phyloP scores from a whole-genome alignment of 2,113 vertebrate genomes.

The Ageneiosus marmoratus region DNA sequence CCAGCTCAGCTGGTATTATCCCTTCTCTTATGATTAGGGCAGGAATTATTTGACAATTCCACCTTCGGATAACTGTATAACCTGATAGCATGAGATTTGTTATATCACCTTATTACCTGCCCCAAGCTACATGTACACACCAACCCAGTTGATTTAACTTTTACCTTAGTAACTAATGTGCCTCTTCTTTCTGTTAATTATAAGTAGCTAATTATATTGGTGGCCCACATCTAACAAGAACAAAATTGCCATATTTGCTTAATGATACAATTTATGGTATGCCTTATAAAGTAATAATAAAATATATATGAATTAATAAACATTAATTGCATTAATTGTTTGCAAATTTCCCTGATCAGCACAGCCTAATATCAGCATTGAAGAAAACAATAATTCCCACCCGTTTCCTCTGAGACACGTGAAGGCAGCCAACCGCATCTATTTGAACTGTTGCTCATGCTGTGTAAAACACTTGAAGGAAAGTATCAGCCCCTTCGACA shows the following conservation, averaged over 20 bases:
- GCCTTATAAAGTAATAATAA: neutral
- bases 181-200: neutral
- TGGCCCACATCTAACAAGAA: neutral
- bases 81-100: neutral
- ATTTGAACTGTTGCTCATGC: neutral
- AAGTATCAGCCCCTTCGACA: neutral
- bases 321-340: neutral
- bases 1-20: conserved; percentile 1
- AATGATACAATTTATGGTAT: neutral
- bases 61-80: neutral
- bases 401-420: neutral
- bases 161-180: neutral
- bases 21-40: conserved; percentile 8
- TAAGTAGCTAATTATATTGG: neutral
- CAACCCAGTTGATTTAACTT: neutral
- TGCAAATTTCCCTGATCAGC: neutral
- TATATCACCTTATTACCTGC: neutral
- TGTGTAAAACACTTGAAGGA: neutral
- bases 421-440: neutral
- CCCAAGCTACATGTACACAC: neutral
- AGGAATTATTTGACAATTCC: neutral
- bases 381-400: no score
- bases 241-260: neutral
- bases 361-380: no score
- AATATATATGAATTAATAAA: neutral